These are phyloP conservation scores for Chalcis sispes DNA, from an alignment of 2,888 invertebrate genomes.

Conservation along the genomic window DNA sequence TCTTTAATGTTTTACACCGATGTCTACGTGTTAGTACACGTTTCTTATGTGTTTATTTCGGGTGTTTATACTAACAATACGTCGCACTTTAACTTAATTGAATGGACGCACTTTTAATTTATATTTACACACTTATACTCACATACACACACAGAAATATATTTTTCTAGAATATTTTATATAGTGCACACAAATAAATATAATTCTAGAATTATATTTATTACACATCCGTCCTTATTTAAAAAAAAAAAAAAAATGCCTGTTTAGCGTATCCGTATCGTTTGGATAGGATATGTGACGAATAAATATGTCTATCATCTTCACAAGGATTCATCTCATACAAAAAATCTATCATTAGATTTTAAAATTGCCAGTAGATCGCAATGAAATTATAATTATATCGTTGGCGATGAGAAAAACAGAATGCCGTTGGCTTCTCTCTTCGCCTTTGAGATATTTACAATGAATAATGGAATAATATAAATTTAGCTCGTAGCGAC, in stretches of 20 bases:
- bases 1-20: no score
- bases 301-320: neutral
- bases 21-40: no score
- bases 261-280: neutral
- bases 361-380: neutral
- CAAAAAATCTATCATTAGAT: constrained; percentile 11
- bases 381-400: constrained; percentile 1
- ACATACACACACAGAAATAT: neutral
- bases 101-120: no score
- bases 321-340: constrained; percentile 2
- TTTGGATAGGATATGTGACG: neutral
- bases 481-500: no score
- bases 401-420: neutral
- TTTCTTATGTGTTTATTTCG: no score
- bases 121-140: no score
- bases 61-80: no score
- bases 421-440: neutral
- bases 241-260: neutral
- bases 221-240: no score
- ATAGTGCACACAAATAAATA: no score
- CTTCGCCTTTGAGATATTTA: neutral
- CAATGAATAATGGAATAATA: neutral
- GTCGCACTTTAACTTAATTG: no score
- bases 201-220: no score
- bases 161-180: no score